phyloP scores from a whole-genome alignment of 2,888 invertebrate genomes.

The Sphaerophoria taeniata region DNA sequence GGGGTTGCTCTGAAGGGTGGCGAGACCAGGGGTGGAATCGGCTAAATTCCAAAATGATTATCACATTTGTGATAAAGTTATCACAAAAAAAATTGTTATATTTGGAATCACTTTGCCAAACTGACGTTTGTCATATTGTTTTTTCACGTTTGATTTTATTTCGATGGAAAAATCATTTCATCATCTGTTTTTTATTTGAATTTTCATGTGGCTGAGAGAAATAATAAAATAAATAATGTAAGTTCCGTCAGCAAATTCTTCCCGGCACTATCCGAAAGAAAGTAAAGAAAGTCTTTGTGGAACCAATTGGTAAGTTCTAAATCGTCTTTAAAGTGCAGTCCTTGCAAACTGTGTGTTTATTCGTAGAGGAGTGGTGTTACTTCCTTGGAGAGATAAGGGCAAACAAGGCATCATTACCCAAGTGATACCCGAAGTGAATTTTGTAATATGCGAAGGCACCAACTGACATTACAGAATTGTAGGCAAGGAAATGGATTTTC shows the following conservation, averaged over 20 bases:
- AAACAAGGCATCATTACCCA: slow-evolving; percentile 92
- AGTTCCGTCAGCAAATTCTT: slow-evolving; percentile 88
- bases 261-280: slow-evolving; percentile 84
- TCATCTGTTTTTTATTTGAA: no score
- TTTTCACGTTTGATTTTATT: no score
- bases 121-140: no score
- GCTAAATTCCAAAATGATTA: no score
- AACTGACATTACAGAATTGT: slow-evolving; percentile 89
- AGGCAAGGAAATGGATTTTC: slow-evolving; percentile 86
- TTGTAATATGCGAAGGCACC: slow-evolving; percentile 96
- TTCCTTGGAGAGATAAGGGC: slow-evolving; percentile 93
- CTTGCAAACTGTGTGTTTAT: background rate
- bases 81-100: no score
- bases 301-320: slow-evolving; percentile 87
- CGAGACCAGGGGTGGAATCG: no score
- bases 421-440: slow-evolving; percentile 95
- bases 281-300: slow-evolving; percentile 89
- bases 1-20: no score
- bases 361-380: slow-evolving; percentile 87
- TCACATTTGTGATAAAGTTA: no score
- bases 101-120: no score
- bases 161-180: no score
- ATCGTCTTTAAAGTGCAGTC: background rate
- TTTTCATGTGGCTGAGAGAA: no score
- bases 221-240: no score